Base-by-base conservation (phyloP, 2,888 invertebrate species). In the Tenthredo notha region DNA sequence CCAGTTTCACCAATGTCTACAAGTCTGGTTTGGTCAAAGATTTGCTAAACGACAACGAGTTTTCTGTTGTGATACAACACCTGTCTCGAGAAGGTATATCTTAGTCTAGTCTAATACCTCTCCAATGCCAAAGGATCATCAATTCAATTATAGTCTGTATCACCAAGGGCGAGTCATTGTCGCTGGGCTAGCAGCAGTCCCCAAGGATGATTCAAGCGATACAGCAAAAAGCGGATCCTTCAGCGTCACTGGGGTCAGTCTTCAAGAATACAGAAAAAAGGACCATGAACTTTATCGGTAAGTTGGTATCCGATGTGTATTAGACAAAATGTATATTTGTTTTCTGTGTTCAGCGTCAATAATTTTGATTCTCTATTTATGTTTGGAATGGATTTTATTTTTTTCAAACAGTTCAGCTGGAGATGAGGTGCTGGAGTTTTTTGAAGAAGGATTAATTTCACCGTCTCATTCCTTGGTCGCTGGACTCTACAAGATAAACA, bases 361-460 rank as follows among this genome's bases (percentile, higher is more conserved):
- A 21, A 61, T 61, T 25, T 0, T 3, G 12, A 10, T 25, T 10
- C 18, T 18, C 18, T 33, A 15, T 67, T 10, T 15, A 67, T 33
- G 67, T 33, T 67, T 33, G 67, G 18, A 33, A 33, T 33, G 33
- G 18, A 33, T 67, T 67, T 33, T 10, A 54, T 2, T 88, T 78
- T 43, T 15, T 84, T 77, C 74, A 88, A 90, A n/a, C 90, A 94
- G 94, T 61, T 93, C 94, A 91, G 93, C 94, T n/a, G 94, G 96
- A 29, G 93, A 94, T 67, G 95, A 96, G 90, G 94, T 96, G 5
- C 92, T 96, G 85, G 94, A 95, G 87, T 94, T 96, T 91, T 95
- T 95, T 50, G 95, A 95, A 86, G 95, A 96, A 87, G 95, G 95
- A 33, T 92, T 96, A n/a, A 95, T 96, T 85, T 94, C 93, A 21